These are phyloP conservation scores for Caenorhabditis angaria DNA, from an alignment of 2,888 invertebrate genomes.

Conservation along the genomic window DNA sequence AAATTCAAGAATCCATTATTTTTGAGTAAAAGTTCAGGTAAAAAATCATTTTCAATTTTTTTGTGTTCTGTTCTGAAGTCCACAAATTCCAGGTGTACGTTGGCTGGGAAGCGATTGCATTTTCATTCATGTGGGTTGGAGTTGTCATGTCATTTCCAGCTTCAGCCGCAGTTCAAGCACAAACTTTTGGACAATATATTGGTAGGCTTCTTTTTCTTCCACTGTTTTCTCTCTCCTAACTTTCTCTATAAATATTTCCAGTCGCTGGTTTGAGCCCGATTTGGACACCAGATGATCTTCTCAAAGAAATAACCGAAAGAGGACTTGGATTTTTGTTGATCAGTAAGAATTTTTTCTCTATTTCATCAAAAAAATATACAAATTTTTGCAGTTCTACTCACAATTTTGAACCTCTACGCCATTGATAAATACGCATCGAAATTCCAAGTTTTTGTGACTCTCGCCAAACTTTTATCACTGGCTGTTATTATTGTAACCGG, in stretches of 20 bases:
- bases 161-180: constrained; percentile 60
- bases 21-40: no score
- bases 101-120: constrained; percentile 55
- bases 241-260: constrained; percentile 20
- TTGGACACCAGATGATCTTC: constrained; percentile 33
- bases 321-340: constrained; percentile 46
- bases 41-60: no score
- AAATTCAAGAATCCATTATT: no score
- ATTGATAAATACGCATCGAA: constrained; percentile 56
- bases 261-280: constrained; percentile 47
- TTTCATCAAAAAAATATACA: background rate
- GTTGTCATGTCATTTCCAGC: constrained; percentile 59
- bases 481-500: constrained; percentile 56
- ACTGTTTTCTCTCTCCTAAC: background rate
- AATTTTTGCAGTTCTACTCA: constrained; percentile 52
- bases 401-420: constrained; percentile 54
- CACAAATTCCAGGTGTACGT: constrained; percentile 37
- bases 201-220: constrained; percentile 15
- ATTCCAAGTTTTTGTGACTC: constrained; percentile 57
- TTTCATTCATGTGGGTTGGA: constrained; percentile 56
- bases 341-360: constrained; percentile 10
- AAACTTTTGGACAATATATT: constrained; percentile 63
- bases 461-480: constrained; percentile 56
- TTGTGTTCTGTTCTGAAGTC: no score
- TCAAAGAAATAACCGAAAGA: constrained; percentile 34